A percentile compares a stretch with the other conserved stretches of the same genome.
Conservation (phyloP, 2,797 vertebrate species). For the Aulostomus chinensis region DNA sequence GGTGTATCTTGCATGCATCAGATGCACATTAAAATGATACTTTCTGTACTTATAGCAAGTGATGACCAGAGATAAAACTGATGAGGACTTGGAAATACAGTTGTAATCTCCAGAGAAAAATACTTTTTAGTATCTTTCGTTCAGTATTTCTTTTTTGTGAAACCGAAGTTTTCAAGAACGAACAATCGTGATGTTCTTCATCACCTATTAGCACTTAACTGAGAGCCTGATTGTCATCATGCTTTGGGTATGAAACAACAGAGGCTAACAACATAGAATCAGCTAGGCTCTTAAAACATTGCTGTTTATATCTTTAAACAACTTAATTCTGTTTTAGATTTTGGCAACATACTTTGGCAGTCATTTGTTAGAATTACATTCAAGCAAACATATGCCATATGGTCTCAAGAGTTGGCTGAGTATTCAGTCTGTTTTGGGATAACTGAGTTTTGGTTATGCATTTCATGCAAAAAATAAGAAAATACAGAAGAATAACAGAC, state of each 20-base stretch:
- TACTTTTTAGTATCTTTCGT: no score
- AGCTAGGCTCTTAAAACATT: conserved; percentile 21
- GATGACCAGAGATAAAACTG: no score
- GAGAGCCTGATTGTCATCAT: conserved; percentile 53
- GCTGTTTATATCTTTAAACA: conserved; percentile 43
- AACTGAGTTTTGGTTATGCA: no score
- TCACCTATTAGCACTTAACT: conserved; percentile 12
- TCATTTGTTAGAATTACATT: conserved; percentile 63
- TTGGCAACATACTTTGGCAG: conserved; percentile 74
- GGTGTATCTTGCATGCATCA: no score
- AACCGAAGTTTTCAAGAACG: background rate
- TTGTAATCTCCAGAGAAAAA: no score
- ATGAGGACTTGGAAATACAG: no score
- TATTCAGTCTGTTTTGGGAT: conserved; percentile 20
- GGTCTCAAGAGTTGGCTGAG: conserved; percentile 33
- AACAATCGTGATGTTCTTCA: conserved; percentile 1
- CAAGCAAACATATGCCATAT: conserved; percentile 24
- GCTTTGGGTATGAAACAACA: conserved; percentile 16
- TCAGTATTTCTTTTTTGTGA: background rate
- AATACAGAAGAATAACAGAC: no score
- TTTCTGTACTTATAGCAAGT: no score
- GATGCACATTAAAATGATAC: no score
- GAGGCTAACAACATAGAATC: conserved; percentile 18
- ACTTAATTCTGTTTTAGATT: conserved; percentile 43
- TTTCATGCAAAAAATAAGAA: background rate